Evolutionary conservation across 2,888 invertebrate species (phyloP).

Genomic region (Dromius quadrimaculatus): DNA sequence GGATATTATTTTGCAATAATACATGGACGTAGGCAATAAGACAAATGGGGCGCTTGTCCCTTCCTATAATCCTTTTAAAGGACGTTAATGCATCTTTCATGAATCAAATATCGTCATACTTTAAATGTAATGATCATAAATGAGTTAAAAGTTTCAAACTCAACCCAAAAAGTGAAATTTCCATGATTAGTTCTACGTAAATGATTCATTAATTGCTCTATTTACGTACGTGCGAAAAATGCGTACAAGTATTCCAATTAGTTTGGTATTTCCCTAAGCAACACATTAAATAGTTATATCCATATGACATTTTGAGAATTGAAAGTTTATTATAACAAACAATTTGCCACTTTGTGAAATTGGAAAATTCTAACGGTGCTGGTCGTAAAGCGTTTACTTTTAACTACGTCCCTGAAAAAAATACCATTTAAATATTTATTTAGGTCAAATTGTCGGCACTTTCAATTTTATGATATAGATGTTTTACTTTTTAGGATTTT

Average conservation of each 20-base stretch:
- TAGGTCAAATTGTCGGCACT: slow-evolving; percentile 24
- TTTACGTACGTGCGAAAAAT: slow-evolving; percentile 16
- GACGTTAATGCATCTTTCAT: not conserved
- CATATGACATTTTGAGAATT: not conserved
- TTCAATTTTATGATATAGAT: slow-evolving; percentile 3
- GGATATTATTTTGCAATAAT: not conserved
- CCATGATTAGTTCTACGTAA: slow-evolving; percentile 3
- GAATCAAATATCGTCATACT: not conserved
- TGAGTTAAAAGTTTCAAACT: not conserved
- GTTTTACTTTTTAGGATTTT: slow-evolving; percentile 9
- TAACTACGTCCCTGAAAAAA: slow-evolving; percentile 15
- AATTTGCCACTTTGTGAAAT: too few relatives aligned
- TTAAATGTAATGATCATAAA: not conserved
- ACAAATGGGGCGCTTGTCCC: too few relatives aligned
- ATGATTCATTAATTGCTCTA: slow-evolving; percentile 28
- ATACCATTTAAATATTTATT: slow-evolving; percentile 9
- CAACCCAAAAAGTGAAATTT: slow-evolving; percentile 20
- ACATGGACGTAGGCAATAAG: too few relatives aligned
- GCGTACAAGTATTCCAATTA: slow-evolving; percentile 7
- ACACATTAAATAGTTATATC: slow-evolving; percentile 17
- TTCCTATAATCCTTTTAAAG: too few relatives aligned
- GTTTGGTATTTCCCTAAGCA: slow-evolving; percentile 13
- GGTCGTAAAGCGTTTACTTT: slow-evolving; percentile 22
- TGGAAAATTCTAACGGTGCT: not conserved
- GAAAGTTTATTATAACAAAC: not conserved